Evolutionary conservation across 64 coral and sea anemone genomes (phyloP), one percentile per base, ranked within the genome.

Genomic region (Hydrozoanthus tunicans): DNA sequence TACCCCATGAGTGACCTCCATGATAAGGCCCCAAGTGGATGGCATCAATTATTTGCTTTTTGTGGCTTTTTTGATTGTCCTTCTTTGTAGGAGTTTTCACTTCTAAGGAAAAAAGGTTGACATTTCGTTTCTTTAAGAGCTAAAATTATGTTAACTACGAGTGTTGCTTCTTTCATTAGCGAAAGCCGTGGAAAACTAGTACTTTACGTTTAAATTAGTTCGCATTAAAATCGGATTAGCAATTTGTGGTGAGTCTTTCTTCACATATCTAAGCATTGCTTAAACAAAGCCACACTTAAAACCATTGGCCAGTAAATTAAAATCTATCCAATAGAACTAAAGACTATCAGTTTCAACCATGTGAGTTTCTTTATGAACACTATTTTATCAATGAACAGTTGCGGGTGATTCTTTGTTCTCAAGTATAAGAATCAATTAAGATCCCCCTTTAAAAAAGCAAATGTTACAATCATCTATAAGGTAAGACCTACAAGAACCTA

Each of bases 31-130:
- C 95, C 2, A 90, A 53, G 52, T 96, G 95, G 56, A 89, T 86
- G 25, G 92, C 95, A 80, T 96, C 95, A 26, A 96, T 96, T 8
- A 96, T 78, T 15, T 96, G 95, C 69, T 96, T 96, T 72, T 96
- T 96, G 68, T 92, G 79, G 32, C 60, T 93, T 51, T 89, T 20
- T 8, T 55, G 13, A 3, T 3, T 59, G 20, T 24, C 69, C 12
- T 74, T 74, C 23, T 73, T 73, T 53, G 84, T 23, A 59, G 53
- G 24, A 24, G 5, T 60, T 74, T 7, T 27, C 60, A 59, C 24
- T 61, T 88, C 24, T 70, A 43, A 43, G 26, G 26, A 53, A 4
- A 75, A 53, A 75, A 43, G 2, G 0, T 75, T 53, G 32, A 52
- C 53, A 12, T 75, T 43, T 43, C 32, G 32, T 43, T 43, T 43